These are phyloP conservation scores for Pangasianodon hypophthalmus DNA, from an alignment of 2,113 vertebrate species.

Conservation along the genomic window DNA sequence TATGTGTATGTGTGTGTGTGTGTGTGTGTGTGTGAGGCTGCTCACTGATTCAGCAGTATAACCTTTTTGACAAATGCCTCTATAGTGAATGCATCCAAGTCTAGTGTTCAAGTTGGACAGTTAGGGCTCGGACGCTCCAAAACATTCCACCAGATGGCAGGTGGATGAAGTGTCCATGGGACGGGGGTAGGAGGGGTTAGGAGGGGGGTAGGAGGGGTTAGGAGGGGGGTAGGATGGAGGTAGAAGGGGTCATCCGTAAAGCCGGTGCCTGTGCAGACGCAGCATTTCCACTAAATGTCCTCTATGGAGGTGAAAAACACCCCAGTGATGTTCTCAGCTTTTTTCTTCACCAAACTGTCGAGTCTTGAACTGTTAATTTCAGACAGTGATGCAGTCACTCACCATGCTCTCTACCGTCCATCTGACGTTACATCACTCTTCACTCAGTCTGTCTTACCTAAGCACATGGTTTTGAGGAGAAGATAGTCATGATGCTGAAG, in stretches of 20 bases:
- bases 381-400: neutral
- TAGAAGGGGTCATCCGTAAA: neutral
- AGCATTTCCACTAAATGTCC: neutral
- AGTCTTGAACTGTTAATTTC: neutral
- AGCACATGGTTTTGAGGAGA: neutral
- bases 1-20: slow-evolving; percentile 42
- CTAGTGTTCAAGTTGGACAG: slow-evolving; percentile 7
- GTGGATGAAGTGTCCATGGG: neutral
- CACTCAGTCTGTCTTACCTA: neutral
- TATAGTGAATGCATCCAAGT: slow-evolving; percentile 61
- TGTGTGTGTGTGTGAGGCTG: slow-evolving; percentile 49
- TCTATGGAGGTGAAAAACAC: neutral
- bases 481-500: neutral
- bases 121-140: neutral
- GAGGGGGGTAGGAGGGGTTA: neutral
- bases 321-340: neutral
- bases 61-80: slow-evolving; percentile 75
- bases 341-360: neutral
- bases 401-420: neutral
- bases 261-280: neutral
- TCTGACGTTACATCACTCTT: neutral
- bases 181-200: neutral
- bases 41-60: slow-evolving; percentile 70
- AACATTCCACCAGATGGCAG: neutral
- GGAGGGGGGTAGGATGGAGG: too few relatives aligned